Evolutionary conservation across 2,888 invertebrate genomes (phyloP).

Genomic region (Ochropleura leucogaster): DNA sequence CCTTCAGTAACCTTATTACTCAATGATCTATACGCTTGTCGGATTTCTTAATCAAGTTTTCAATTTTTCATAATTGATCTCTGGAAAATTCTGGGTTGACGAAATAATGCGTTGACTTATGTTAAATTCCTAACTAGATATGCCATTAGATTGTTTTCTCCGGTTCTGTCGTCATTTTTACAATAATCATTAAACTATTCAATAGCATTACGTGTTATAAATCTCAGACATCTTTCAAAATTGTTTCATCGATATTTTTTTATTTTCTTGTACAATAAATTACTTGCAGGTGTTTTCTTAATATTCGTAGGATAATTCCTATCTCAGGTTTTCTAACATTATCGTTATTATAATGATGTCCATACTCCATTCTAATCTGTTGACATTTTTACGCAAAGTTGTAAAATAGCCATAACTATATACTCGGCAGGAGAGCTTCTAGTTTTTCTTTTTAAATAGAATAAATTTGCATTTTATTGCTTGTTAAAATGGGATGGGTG

Average conservation of each 20-base stretch:
- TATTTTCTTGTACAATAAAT: constrained; percentile 4
- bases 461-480: constrained; percentile 26
- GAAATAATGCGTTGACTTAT: neutral
- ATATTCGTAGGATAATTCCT: constrained; percentile 44
- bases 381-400: constrained; percentile 52
- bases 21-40: neutral
- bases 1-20: neutral
- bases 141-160: no score
- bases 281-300: constrained; percentile 18
- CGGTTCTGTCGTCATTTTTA: neutral
- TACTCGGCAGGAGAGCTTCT: neutral
- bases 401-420: constrained; percentile 32
- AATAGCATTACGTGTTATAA: neutral
- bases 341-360: constrained; percentile 37
- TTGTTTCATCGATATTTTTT: constrained; percentile 21
- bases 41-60: neutral
- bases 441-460: constrained; percentile 23
- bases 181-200: neutral
- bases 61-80: neutral
- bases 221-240: constrained; percentile 3
- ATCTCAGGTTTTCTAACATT: constrained; percentile 20
- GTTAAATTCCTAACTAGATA: neutral
- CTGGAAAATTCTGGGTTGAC: neutral
- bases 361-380: constrained; percentile 51
- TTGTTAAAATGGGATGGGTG: constrained; percentile 13